A percentile compares a stretch with the other conserved stretches of the same genome.
These are phyloP conservation scores for Lerista edwardsae DNA, from an alignment of 2,797 vertebrate genomes.

Conservation along the genomic window DNA sequence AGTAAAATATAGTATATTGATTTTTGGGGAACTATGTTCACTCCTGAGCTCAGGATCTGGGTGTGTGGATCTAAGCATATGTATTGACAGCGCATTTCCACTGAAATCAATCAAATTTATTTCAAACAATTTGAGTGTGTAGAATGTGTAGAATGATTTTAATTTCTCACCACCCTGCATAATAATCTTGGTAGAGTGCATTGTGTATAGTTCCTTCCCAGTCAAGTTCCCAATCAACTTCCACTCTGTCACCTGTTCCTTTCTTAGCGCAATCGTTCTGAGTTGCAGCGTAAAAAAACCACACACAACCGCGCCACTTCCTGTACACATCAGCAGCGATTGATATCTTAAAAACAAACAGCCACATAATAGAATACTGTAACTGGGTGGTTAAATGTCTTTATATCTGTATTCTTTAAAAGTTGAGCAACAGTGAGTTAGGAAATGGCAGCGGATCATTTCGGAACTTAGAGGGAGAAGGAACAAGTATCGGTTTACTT, in stretches of 20 bases:
- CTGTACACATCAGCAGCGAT: slow-evolving; percentile 44
- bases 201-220: too few species aligned
- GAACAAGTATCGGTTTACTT: background rate
- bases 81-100: background rate
- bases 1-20: background rate
- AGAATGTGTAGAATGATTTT: background rate
- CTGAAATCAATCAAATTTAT: background rate
- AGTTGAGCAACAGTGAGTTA: background rate
- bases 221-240: background rate
- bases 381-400: background rate
- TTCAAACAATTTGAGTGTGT: background rate
- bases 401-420: background rate
- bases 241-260: background rate
- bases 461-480: background rate
- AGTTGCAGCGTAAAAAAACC: background rate
- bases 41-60: too few species aligned
- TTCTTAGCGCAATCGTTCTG: background rate
- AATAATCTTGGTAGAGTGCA: background rate
- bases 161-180: too few species aligned
- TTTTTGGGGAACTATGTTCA: background rate
- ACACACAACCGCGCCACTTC: background rate
- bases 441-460: background rate
- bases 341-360: background rate
- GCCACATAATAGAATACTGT: background rate
- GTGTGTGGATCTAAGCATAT: too few species aligned